Evolutionary conservation across 2,888 invertebrate species (phyloP), one percentile per base, ranked within the genome.

Genomic region (Caradrina clavipalpis): DNA sequence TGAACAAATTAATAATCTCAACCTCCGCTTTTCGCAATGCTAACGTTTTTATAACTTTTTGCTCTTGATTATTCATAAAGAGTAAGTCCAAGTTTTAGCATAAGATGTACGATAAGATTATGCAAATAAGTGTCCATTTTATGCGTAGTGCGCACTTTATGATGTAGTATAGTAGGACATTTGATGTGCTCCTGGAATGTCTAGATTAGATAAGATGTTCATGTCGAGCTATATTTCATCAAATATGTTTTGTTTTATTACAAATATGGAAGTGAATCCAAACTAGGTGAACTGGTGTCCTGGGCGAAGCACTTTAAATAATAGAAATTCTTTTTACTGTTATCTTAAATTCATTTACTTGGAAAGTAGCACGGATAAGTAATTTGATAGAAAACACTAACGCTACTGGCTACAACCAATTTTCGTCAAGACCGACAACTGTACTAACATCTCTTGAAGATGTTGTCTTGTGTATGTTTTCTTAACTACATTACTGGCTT

Each of bases 11-110:
- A 51, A 51, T 56, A 50, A 15, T 26, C 19, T 45, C 17, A 50
- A 63, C 35, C 47, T 64, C 49, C 49, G 19, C 19, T 64, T 22
- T 51, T 50, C 15, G 39, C 39, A 67, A 68, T 67, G 42, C 39
- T 21, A 26, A 67, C 17, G 5, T 21, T 55, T 49, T 49, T 39
- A 39, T 17, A 45, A 17, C 8, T 47, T 72, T 55, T 72, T 64
- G 42, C 55, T 50, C 42, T 73, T 53, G 65, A 49, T 21, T 70
- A 35, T 73, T 64, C 55, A 72, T 73, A 73, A 54, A 62, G 39
- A 26, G 22, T 42, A 39, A 17, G 50, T 54, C 35, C 50, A 47
- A 59, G 11, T 47, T 55, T 70, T 63, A 47, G 54, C 56, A 57
- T 65, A 54, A 60, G 51, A 67, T 42, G 13, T 56, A 60, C 17